phyloP scores from a whole-genome alignment of 2,797 vertebrate genomes.

The Spondyliosoma cantharus region DNA sequence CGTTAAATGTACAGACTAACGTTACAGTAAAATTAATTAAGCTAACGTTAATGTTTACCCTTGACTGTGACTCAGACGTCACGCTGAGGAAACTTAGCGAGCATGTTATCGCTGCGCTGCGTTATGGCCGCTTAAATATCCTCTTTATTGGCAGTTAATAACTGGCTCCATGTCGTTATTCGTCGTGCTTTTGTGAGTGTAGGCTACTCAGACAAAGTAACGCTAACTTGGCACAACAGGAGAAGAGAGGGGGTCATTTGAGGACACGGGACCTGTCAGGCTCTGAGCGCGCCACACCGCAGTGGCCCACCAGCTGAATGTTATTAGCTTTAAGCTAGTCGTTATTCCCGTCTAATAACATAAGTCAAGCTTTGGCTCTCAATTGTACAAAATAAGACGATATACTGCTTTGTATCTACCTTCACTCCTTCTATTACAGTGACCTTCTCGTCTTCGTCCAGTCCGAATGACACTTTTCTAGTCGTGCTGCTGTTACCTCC shows the following conservation, averaged over 20 bases:
- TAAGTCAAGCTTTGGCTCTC: neutral
- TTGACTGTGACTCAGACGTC: neutral
- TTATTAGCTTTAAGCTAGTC: neutral
- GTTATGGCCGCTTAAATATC: neutral
- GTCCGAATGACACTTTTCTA: slow-evolving; percentile 89
- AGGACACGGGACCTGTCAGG: slow-evolving; percentile 57
- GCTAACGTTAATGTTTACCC: too few species aligned
- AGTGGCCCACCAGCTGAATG: neutral
- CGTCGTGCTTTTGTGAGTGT: neutral
- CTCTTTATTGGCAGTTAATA: neutral
- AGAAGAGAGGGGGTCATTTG: slow-evolving; percentile 46
- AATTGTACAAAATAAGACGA: neutral
- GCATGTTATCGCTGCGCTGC: neutral
- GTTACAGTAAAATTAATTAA: neutral
- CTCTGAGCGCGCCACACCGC: neutral
- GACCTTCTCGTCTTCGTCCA: slow-evolving; percentile 92
- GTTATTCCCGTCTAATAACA: neutral
- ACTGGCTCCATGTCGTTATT: neutral
- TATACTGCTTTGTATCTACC: slow-evolving; percentile 77
- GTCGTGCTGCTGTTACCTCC: slow-evolving; percentile 86
- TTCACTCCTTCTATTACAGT: slow-evolving; percentile 93
- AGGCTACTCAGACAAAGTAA: neutral
- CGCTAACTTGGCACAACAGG: neutral
- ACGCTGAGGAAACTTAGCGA: neutral
- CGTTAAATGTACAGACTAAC: neutral